Conservation (phyloP, 2,797 vertebrate genomes). For the Epinephelus malabaricus region DNA sequence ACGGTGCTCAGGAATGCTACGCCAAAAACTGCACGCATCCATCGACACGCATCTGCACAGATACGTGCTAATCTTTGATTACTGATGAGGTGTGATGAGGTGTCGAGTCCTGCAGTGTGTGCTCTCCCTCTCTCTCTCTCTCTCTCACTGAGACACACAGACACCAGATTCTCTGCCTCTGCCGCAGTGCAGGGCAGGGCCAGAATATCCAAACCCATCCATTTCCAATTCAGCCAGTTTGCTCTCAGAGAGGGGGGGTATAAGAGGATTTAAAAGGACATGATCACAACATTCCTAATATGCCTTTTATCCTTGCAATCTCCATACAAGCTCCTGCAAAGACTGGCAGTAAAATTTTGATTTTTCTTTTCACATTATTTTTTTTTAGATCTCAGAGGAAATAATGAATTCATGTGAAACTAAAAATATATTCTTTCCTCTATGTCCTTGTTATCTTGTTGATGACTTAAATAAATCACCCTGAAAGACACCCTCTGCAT, state of each 20-base stretch:
- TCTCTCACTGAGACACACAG: constrained; percentile 51
- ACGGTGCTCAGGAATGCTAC: background rate
- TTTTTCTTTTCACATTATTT: background rate
- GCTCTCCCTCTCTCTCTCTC: constrained; percentile 31
- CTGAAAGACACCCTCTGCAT: background rate
- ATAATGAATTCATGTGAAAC: background rate
- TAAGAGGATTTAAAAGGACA: constrained; percentile 34
- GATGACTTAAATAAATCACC: background rate
- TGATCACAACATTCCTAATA: constrained; percentile 4
- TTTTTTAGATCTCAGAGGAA: background rate
- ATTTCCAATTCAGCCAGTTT: constrained; percentile 66
- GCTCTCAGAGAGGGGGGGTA: constrained; percentile 30
- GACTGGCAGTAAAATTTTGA: background rate
- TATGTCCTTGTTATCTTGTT: background rate
- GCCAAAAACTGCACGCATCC: background rate
- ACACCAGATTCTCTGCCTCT: constrained; percentile 78
- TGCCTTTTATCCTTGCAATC: background rate
- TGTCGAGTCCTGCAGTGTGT: constrained; percentile 74
- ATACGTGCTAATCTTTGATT: constrained; percentile 74
- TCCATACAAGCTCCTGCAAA: background rate
- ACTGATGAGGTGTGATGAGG: constrained; percentile 75
- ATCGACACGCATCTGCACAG: constrained; percentile 52
- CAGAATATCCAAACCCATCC: constrained; percentile 78
- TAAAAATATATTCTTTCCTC: background rate
- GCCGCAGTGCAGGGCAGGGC: constrained; percentile 85